Evolutionary conservation across 2,888 invertebrate species (phyloP).

Genomic region (Octodonta nipae): DNA sequence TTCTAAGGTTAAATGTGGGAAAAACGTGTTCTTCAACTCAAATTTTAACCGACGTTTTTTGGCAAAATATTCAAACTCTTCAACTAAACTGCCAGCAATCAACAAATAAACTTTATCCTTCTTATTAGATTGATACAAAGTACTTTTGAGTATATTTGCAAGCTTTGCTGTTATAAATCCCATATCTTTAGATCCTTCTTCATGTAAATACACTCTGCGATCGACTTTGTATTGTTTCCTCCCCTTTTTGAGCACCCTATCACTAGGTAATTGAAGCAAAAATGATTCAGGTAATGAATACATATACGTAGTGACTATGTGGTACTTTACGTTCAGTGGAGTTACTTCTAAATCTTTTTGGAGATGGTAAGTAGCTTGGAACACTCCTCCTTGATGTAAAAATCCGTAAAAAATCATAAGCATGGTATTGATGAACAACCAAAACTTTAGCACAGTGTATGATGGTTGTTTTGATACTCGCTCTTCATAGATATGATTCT

Average conservation of each 20-base stretch:
- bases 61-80: slow-evolving; percentile 39
- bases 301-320: slow-evolving; percentile 62
- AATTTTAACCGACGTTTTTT: slow-evolving; percentile 35
- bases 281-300: slow-evolving; percentile 64
- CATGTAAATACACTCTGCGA: slow-evolving; percentile 56
- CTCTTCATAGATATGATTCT: slow-evolving; percentile 23
- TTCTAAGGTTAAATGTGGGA: slow-evolving; percentile 66
- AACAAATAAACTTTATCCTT: slow-evolving; percentile 57
- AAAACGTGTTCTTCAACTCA: slow-evolving; percentile 45
- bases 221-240: slow-evolving; percentile 49
- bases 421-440: slow-evolving; percentile 59
- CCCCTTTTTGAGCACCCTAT: slow-evolving; percentile 42
- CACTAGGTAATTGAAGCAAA: slow-evolving; percentile 53
- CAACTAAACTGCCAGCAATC: slow-evolving; percentile 53
- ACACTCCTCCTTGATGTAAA: slow-evolving; percentile 77
- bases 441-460: slow-evolving; percentile 31
- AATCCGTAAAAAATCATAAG: slow-evolving; percentile 70
- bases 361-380: slow-evolving; percentile 49
- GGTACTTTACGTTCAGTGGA: slow-evolving; percentile 42
- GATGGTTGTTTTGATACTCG: slow-evolving; percentile 10
- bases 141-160: no score
- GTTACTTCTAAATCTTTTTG: slow-evolving; percentile 42
- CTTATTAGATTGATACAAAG: no score
- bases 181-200: slow-evolving; percentile 53
- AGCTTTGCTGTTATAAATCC: no score